Conservation (phyloP, 1,140 invertebrate species). For the Drosophila jambulina region DNA sequence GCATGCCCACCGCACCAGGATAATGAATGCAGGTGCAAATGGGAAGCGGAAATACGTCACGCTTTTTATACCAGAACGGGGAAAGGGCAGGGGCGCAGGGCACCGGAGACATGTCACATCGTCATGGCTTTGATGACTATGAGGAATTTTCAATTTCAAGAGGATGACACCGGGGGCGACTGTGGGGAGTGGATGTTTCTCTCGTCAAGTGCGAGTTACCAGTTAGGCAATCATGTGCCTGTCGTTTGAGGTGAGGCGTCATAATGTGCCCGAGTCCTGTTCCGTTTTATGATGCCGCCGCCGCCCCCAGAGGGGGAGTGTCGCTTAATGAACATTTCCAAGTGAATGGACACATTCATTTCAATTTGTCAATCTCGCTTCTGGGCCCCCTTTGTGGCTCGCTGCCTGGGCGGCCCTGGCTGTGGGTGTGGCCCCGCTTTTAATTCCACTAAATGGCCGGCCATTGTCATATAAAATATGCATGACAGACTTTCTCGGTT, state of each 20-base stretch:
- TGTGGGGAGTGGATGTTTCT: conserved; percentile 23
- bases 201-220: conserved; percentile 49
- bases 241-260: conserved; percentile 76
- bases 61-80: conserved; percentile 59
- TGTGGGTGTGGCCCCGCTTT: conserved; percentile 54
- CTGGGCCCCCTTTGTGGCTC: conserved; percentile 1
- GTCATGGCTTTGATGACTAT: conserved; percentile 65
- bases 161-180: conserved; percentile 25
- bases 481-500: conserved; percentile 69
- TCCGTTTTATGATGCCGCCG: conserved; percentile 63
- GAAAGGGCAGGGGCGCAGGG: conserved; percentile 25
- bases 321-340: conserved; percentile 78
- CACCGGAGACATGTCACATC: conserved; percentile 46
- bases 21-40: conserved; percentile 82
- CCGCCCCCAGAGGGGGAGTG: conserved; percentile 18
- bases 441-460: conserved; percentile 74
- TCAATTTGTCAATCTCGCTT: conserved; percentile 80
- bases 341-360: conserved; percentile 78
- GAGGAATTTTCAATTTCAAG: conserved; percentile 80
- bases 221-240: conserved; percentile 71
- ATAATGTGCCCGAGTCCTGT: conserved; percentile 63
- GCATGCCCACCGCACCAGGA: conserved; percentile 65
- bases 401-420: conserved; percentile 22
- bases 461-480: conserved; percentile 72
- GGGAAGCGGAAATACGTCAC: conserved; percentile 79